Base-by-base conservation (phyloP, 1,140 invertebrate species). In the Hypsibius dujardini region DNA sequence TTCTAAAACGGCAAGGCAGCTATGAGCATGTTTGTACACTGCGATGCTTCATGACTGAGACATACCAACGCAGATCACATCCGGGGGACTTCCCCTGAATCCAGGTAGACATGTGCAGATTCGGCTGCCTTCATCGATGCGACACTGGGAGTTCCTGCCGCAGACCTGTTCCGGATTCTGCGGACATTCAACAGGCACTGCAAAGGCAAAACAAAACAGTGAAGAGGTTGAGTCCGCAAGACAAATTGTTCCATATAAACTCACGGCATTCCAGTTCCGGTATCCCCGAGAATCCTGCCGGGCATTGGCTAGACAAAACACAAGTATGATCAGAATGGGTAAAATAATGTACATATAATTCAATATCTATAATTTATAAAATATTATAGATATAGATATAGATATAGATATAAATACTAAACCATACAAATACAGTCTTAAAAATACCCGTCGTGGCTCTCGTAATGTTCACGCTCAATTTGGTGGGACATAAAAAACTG, bases 41-140 rank as follows among this genome's bases (percentile, higher is more conserved):
- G n/a, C n/a, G n/a, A n/a, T n/a, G n/a, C n/a, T n/a, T n/a, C n/a
- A n/a, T n/a, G n/a, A n/a, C n/a, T n/a, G n/a, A n/a, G n/a, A n/a
- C n/a, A n/a, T 80, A 84, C 83, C 88, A 47, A 83, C 76, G 78
- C 90, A 92, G 75, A 87, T 84, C 75, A 85, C 85, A 59, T 85
- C 42, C 62, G 62, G 84, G 0, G 88, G 85, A 80, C 77, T 75
- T 45, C 89, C 90, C 15, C 86, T 85, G 76, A 83, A 91, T 2
- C 89, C 90, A 15, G 85, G 83, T 71, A 86, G 86, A 77, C 90
- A 92, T 70, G 85, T 82, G 74, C 89, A 92, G 60, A 56, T 60
- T 69, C 74, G 75, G 46, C 71, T 73, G 2, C 76, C 75, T 14
- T 47, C 72, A 47, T 42, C 3, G 46, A 73, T 46, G 1, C 40